Evolutionary conservation across 2,113 vertebrate species (phyloP), one percentile per base, ranked within the genome.

Genomic region (Lophius piscatorius): DNA sequence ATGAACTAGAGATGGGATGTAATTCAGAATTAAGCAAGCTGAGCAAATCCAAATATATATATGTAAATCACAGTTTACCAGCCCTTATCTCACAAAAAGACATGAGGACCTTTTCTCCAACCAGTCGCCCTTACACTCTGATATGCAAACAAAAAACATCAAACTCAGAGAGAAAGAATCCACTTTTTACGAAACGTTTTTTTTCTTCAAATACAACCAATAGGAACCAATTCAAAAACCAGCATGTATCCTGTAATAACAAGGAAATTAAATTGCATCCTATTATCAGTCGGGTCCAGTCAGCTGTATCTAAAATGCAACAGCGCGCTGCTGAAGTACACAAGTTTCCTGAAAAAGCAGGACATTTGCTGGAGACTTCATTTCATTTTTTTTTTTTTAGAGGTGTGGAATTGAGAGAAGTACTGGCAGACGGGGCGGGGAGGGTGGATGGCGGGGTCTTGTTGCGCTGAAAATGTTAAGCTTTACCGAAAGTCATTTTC

Each of bases 231-330:
- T 88, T 90, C 80, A 85, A 86, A 88, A 82, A 62, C 68, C 84
- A 82, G 87, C 87, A 85, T 85, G 89, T 80, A 52, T 79, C 63
- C 80, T 84, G 80, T 83, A 88, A 89, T 83, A 89, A 80, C 69
- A 72, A 50, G 78, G 70, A 88, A 89, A 90, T 90, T 83, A 89
- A 90, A 87, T 85, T 79, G 78, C 24, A 44, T 59, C 36, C 64
- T 60, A 89, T 91, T 90, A 91, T 88, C 88, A 88, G 87, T 70
- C 16, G 1, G 56, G 76, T 42, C 81, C 89, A 92, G 88, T 88
- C 63, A 60, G 49, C 86, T 81, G 68, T 74, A 87, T 86, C 81
- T 76, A 76, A 89, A 88, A 76, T 65, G 70, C 68, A 84, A 76
- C 74, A 63, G 57, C n/a, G 20, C 36, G 13, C 66, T 70, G 79